Evolutionary conservation across 2,113 vertebrate genomes (phyloP).

Genomic region (Corynorhinus townsendii): DNA sequence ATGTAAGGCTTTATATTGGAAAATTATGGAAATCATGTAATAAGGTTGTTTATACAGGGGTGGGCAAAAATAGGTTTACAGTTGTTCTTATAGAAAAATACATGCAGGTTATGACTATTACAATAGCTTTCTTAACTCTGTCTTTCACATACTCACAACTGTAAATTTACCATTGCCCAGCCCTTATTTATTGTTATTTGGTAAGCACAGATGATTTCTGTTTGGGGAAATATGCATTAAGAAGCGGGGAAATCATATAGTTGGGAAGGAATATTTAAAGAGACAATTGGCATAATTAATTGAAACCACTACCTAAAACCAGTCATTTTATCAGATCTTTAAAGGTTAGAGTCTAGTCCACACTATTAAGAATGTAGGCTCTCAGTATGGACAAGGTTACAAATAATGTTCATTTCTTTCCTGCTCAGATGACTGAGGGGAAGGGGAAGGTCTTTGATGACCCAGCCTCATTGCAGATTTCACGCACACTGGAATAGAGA

Average conservation of each 20-base stretch:
- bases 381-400: neutral
- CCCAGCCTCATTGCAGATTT: neutral
- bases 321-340: neutral
- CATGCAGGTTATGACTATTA: neutral
- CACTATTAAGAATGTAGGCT: neutral
- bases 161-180: neutral
- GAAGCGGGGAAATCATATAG: neutral
- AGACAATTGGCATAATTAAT: neutral
- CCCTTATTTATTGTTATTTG: constrained; percentile 3
- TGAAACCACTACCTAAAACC: neutral
- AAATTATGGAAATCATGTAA: constrained; percentile 30
- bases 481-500: neutral
- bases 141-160: neutral
- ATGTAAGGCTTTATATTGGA: neutral
- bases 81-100: neutral
- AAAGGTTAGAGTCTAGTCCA: neutral
- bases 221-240: neutral
- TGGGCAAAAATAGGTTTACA: neutral
- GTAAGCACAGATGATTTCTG: constrained; percentile 22
- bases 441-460: neutral
- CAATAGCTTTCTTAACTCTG: neutral
- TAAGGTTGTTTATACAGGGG: neutral
- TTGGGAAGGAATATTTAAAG: neutral
- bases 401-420: neutral
- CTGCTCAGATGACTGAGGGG: neutral